Evolutionary conservation across 2,113 vertebrate species (phyloP).

Genomic region (Scartelaos histophorus): DNA sequence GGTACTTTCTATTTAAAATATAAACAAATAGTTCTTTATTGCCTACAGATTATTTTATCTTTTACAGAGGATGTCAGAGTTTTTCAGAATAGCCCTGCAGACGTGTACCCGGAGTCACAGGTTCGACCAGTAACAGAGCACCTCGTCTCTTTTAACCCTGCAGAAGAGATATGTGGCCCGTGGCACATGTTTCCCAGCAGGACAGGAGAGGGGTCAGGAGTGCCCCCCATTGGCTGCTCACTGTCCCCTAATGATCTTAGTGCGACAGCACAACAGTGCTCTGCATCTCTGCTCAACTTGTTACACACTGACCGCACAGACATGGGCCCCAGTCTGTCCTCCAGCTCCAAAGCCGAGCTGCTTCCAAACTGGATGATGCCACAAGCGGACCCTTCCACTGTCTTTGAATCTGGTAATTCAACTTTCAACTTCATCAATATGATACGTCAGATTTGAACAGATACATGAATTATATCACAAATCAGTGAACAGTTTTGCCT

Average conservation of each 20-base stretch:
- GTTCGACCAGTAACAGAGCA: slow-evolving; percentile 26
- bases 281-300: slow-evolving; percentile 81
- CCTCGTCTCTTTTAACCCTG: slow-evolving; percentile 31
- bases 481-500: background rate
- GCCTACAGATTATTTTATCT: background rate
- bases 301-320: slow-evolving; percentile 81
- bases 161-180: slow-evolving; percentile 26
- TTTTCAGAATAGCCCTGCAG: slow-evolving; percentile 30
- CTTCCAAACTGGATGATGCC: slow-evolving; percentile 63
- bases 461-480: background rate
- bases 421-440: background rate
- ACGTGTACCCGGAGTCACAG: slow-evolving; percentile 31
- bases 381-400: slow-evolving; percentile 57
- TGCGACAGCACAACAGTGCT: slow-evolving; percentile 76
- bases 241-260: slow-evolving; percentile 54
- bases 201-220: slow-evolving; percentile 32
- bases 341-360: slow-evolving; percentile 75
- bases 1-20: slow-evolving; percentile 44
- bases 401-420: slow-evolving; percentile 69
- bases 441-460: background rate
- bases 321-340: slow-evolving; percentile 66
- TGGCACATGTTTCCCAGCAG: slow-evolving; percentile 53
- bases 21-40: background rate
- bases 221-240: slow-evolving; percentile 56
- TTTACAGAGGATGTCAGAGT: slow-evolving; percentile 44